Conservation (phyloP, 2,113 vertebrate genomes). For the Himantopus leucocephalus region DNA sequence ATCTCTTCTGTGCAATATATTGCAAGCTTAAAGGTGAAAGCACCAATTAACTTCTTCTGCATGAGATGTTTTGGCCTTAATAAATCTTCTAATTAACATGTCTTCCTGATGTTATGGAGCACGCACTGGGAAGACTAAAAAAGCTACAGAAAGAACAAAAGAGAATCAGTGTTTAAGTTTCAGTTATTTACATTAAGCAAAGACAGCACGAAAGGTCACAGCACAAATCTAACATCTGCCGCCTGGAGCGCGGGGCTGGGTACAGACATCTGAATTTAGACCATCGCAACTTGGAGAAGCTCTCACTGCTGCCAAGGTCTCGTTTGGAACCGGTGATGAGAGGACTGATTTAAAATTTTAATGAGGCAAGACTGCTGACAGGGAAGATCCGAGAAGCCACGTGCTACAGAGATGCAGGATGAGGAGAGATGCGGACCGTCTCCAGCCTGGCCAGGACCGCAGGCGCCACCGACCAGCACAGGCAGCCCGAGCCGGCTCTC, state of each 20-base stretch:
- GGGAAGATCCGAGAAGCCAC: background rate
- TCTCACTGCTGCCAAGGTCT: background rate
- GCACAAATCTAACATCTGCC: rapidly evolving
- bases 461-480: background rate
- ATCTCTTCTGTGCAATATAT: slow-evolving; percentile 52
- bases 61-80: slow-evolving; percentile 64
- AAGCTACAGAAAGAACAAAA: slow-evolving; percentile 83
- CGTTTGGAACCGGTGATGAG: background rate
- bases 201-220: background rate
- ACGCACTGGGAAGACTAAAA: slow-evolving; percentile 86
- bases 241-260: background rate
- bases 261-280: background rate
- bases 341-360: background rate
- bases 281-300: background rate
- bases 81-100: slow-evolving; percentile 86
- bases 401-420: rapidly evolving
- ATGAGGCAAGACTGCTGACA: background rate
- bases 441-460: background rate
- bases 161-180: slow-evolving; percentile 57
- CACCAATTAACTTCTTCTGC: slow-evolving; percentile 67
- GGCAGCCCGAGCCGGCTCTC: background rate
- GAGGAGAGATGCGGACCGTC: background rate
- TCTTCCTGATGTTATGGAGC: slow-evolving; percentile 85
- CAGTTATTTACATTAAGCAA: background rate
- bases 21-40: slow-evolving; percentile 63